phyloP scores from a whole-genome alignment of 2,113 vertebrate species.

The Theristicus caerulescens region DNA sequence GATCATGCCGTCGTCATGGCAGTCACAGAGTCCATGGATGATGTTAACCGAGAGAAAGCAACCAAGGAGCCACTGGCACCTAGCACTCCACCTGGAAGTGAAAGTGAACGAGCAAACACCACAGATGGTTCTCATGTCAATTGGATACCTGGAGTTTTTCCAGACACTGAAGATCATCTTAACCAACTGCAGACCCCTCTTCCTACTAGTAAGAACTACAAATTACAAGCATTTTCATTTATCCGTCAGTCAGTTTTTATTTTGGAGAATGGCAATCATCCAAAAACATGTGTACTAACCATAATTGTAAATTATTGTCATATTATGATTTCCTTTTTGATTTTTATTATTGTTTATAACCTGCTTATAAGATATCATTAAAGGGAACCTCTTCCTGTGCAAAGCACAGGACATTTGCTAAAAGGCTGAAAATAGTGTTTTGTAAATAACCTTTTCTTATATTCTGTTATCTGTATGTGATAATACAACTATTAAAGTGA shows the following conservation, averaged over 20 bases:
- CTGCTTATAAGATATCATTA: background rate
- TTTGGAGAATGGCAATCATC: background rate
- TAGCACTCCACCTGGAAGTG: background rate
- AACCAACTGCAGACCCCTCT: background rate
- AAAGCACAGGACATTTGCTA: background rate
- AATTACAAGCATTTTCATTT: background rate
- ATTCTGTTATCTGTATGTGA: background rate
- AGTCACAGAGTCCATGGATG: background rate
- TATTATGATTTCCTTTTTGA: background rate
- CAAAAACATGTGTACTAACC: background rate
- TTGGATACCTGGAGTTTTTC: background rate
- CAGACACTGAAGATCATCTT: background rate
- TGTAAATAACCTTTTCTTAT: background rate
- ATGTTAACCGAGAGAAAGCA: background rate
- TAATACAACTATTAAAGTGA: background rate
- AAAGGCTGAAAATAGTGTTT: background rate
- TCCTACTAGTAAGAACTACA: conserved; percentile 35
- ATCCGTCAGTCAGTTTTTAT: background rate
- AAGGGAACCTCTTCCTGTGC: background rate
- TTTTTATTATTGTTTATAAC: background rate
- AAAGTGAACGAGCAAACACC: background rate
- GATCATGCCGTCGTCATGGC: background rate
- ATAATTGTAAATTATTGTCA: background rate
- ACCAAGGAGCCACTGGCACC: background rate
- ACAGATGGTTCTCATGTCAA: background rate